Evolutionary conservation across 2,888 invertebrate genomes (phyloP).

Genomic region (Oscheius sp.): DNA sequence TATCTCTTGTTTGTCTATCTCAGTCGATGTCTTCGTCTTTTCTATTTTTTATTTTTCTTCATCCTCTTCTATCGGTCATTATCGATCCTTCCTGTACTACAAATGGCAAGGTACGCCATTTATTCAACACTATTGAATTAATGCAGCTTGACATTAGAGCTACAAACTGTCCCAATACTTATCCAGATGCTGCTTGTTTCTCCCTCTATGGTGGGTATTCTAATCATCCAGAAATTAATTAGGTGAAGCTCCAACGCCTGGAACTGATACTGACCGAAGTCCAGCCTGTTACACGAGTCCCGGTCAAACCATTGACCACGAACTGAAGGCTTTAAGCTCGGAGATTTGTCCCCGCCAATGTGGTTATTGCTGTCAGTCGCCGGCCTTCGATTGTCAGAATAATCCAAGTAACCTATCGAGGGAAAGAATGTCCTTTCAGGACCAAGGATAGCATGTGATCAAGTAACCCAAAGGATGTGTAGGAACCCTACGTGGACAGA

Average conservation of each 20-base stretch:
- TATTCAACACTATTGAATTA: too few species aligned
- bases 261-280: slow-evolving; percentile 16
- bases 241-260: slow-evolving; percentile 10
- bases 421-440: not conserved
- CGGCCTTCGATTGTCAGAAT: slow-evolving; percentile 24
- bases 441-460: slow-evolving; percentile 23
- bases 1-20: too few species aligned
- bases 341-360: slow-evolving; percentile 30
- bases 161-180: slow-evolving; percentile 42
- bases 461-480: slow-evolving; percentile 31
- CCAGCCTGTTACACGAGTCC: slow-evolving; percentile 21
- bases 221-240: too few species aligned
- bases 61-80: too few species aligned
- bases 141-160: slow-evolving; percentile 42
- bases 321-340: slow-evolving; percentile 27
- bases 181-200: slow-evolving; percentile 43
- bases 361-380: slow-evolving; percentile 31
- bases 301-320: slow-evolving; percentile 21
- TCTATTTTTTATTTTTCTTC: not conserved
- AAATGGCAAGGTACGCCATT: slow-evolving; percentile 30
- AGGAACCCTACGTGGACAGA: slow-evolving; percentile 28
- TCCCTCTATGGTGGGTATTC: too few species aligned
- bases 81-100: slow-evolving; percentile 26
- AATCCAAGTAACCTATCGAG: not conserved
- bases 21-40: too few species aligned